Conservation (phyloP, 2,888 invertebrate species). For the Orthosia cruda region DNA sequence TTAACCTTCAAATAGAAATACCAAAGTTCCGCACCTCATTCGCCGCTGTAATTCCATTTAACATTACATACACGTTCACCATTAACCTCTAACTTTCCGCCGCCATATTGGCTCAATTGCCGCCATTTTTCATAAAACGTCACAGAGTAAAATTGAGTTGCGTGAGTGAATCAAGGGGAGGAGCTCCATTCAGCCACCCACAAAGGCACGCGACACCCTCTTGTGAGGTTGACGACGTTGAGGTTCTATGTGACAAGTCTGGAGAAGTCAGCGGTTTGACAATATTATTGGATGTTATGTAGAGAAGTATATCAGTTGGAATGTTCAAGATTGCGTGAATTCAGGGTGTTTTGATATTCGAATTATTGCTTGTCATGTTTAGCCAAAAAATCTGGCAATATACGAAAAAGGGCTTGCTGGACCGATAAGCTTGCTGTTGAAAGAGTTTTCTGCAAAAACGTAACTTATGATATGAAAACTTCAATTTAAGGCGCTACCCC, state of each 20-base stretch:
- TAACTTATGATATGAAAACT: no score
- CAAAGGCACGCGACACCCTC: slow-evolving; percentile 70
- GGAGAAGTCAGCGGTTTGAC: slow-evolving; percentile 45
- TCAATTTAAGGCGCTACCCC: no score
- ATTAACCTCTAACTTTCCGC: slow-evolving; percentile 39
- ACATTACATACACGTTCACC: slow-evolving; percentile 19
- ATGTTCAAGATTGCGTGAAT: slow-evolving; percentile 11
- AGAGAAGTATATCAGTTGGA: neutral
- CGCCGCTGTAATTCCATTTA: slow-evolving; percentile 18
- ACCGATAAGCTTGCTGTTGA: no score
- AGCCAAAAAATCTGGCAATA: neutral
- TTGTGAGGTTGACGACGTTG: slow-evolving; percentile 70
- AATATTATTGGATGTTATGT: neutral
- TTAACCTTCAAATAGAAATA: slow-evolving; percentile 7
- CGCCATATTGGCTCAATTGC: slow-evolving; percentile 40
- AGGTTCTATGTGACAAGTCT: slow-evolving; percentile 31
- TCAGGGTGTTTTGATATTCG: neutral
- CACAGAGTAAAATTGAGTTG: slow-evolving; percentile 65
- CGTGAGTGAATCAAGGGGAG: slow-evolving; percentile 62
- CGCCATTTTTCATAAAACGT: slow-evolving; percentile 59
- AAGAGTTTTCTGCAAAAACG: no score
- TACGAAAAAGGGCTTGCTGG: neutral
- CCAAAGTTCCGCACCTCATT: slow-evolving; percentile 22
- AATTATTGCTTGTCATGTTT: neutral
- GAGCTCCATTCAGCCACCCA: slow-evolving; percentile 55